Conservation (phyloP, 2,888 invertebrate genomes). For the Sympetrum striolatum region DNA sequence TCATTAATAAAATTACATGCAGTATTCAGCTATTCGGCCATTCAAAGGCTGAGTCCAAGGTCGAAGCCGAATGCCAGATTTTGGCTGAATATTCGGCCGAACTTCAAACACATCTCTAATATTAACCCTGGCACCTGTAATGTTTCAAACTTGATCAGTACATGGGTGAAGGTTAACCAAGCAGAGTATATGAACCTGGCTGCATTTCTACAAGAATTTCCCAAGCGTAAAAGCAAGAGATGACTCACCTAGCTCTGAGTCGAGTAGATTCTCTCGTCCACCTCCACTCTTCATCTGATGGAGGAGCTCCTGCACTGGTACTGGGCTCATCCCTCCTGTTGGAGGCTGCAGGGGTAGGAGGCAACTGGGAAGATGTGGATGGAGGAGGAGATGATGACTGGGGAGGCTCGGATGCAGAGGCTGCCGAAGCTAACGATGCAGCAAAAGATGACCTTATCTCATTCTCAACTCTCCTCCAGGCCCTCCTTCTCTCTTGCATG, state of each 20-base stretch:
- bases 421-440: neutral
- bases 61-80: no score
- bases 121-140: no score
- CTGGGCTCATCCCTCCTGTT: constrained; percentile 48
- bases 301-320: constrained; percentile 47
- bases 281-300: constrained; percentile 49
- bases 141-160: no score
- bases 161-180: no score
- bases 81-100: no score
- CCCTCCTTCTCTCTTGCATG: neutral
- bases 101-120: no score
- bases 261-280: constrained; percentile 52
- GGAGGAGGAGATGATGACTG: constrained; percentile 1
- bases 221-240: no score
- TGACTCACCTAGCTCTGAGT: constrained; percentile 51
- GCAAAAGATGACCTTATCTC: neutral
- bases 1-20: no score
- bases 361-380: constrained; percentile 28
- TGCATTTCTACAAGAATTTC: no score
- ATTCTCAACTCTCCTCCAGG: neutral
- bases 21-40: no score
- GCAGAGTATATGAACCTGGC: no score
- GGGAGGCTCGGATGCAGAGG: neutral
- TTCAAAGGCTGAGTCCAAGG: no score
- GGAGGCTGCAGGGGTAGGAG: constrained; percentile 33